Base-by-base conservation (phyloP, 2,113 vertebrate species). In the Ia io region DNA sequence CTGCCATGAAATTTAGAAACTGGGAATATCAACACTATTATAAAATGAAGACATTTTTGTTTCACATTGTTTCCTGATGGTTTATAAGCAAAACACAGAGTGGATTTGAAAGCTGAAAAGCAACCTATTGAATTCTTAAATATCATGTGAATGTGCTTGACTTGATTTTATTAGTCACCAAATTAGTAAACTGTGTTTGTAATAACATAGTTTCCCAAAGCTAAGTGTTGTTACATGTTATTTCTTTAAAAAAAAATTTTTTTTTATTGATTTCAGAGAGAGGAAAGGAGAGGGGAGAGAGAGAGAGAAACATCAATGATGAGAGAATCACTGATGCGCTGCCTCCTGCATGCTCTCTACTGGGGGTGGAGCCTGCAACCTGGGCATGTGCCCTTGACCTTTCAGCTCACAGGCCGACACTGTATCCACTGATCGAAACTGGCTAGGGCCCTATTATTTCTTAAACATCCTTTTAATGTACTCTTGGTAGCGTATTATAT, bases 1-100 rank as follows among this genome's bases (percentile, higher is more conserved):
- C 17, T 69, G 13, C 35, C 35, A 53, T 85, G 40, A 80, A 84
- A 94, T 74, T 92, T 96, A 80, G 79, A 96, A 92, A 77, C 70
- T 88, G 28, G 32, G 35, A 56, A 53, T 37, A 70, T 73, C 53
- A 47, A 37, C 14, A 42, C 11, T 82, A 22, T 80, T 90, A 63
- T 90, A 82, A 86, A 89, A 79, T 88, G 40, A 90, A 86, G 53
- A 73, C 9, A 87, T 4, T 88, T 84, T 93, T 8, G 42, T 79
- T 88, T 88, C 14, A 87, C 23, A 25, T 88, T 95, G 32, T 32
- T 92, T 9, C 59, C 25, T 92, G 53, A 77, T 74, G 4, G 37
- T 11, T 84, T 84, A 84, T 9, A 76, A 88, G 42, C 35, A 85
- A 84, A 40, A 47, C 23, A 40, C 5, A 80, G 17, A 70, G 17